Evolutionary conservation across 2,113 vertebrate species (phyloP).

Genomic region (Aptenodytes patagonicus): DNA sequence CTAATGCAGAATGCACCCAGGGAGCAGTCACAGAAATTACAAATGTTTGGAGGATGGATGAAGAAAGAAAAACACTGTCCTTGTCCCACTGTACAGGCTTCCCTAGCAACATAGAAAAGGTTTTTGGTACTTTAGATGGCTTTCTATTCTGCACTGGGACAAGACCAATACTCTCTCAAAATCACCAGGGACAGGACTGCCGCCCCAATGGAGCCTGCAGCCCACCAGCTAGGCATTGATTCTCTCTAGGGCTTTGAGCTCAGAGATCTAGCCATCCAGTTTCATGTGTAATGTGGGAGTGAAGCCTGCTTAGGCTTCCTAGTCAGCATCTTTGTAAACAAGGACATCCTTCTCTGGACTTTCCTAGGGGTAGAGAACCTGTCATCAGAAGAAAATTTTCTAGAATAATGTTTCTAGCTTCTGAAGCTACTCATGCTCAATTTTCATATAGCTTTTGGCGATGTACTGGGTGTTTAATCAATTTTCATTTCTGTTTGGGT

Average conservation of each 20-base stretch:
- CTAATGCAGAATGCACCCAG: background rate
- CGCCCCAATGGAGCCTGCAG: fast-evolving
- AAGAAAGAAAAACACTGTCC: background rate
- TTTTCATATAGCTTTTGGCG: background rate
- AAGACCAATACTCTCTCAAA: background rate
- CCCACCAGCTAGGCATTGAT: background rate
- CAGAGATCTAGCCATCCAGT: background rate
- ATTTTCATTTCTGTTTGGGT: background rate
- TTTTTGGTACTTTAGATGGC: background rate
- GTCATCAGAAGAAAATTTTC: background rate
- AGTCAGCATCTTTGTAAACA: background rate
- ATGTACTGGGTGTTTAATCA: background rate
- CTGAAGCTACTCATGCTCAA: background rate
- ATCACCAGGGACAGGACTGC: background rate
- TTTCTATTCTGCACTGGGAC: background rate
- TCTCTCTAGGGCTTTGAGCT: background rate
- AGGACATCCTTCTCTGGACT: background rate
- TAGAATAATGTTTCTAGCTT: background rate
- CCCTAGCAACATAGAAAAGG: background rate
- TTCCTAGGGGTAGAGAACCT: background rate
- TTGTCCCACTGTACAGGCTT: background rate
- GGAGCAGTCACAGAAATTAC: background rate
- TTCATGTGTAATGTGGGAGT: background rate
- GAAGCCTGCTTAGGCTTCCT: background rate
- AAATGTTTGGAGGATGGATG: background rate